A percentile compares a stretch with the other conserved stretches of the same genome.
These are phyloP conservation scores for Lasiurus borealis DNA, from an alignment of 2,113 vertebrate genomes.

Conservation along the genomic window DNA sequence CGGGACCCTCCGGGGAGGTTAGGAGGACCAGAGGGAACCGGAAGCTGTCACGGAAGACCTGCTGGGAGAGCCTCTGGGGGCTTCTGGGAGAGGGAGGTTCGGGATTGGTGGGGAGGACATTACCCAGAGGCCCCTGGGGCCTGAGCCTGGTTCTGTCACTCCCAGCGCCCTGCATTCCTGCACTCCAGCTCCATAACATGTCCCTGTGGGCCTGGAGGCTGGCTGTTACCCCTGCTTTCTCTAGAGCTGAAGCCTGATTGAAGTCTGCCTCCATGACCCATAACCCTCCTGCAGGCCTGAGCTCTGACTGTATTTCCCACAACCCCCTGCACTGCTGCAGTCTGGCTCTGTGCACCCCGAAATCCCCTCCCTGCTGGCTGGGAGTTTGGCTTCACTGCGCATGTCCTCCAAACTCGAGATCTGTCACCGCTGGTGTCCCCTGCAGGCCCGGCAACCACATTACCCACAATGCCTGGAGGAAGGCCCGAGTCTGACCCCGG, in stretches of 20 bases:
- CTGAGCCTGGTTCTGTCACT: constrained; percentile 8
- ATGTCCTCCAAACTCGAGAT: constrained; percentile 35
- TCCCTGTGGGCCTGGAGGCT: background rate
- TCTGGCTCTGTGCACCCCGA: constrained; percentile 28
- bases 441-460: constrained; percentile 17
- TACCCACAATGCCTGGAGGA: background rate
- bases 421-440: background rate
- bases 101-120: background rate
- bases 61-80: background rate
- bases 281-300: background rate
- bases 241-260: background rate
- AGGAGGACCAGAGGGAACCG: background rate
- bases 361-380: constrained; percentile 16
- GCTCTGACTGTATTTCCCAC: background rate
- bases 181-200: background rate
- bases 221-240: background rate
- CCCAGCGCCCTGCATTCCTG: background rate
- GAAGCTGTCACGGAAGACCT: background rate
- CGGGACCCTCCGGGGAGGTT: background rate
- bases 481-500: background rate
- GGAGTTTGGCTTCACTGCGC: background rate
- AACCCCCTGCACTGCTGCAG: background rate
- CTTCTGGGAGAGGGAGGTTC: background rate
- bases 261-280: background rate
- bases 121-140: background rate